Base-by-base conservation (phyloP, 2,113 vertebrate species). In the Carassius carassius region DNA sequence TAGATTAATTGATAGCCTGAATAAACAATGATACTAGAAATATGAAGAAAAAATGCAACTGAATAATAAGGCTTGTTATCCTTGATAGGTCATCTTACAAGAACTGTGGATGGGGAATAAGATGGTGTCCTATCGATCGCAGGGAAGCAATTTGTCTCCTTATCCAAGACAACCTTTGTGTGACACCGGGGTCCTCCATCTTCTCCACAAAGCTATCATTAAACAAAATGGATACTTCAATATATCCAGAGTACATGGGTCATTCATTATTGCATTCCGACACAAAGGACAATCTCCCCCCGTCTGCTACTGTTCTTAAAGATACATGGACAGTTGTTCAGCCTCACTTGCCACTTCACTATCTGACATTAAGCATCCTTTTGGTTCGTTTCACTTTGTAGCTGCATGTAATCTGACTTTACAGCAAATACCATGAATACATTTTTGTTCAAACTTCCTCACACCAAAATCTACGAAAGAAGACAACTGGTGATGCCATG, bases 181-280 rank as follows among this genome's bases (percentile, higher is more conserved):
- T 84, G 86, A 90, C 89, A 84, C 75, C n/a, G 67, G 70, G 29
- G 77, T 74, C 47, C 13, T 82, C n/a, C 72, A 77, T 77, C 85
- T 82, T 75, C 75, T 63, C 37, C 10, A 37, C 65, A 76, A 56
- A 0, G 51, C 67, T 86, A 81, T 54, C 75, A 32, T 70, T 75
- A 83, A 73, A 82, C 83, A 78, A 91, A 79, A 89, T 89, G 90
- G 79, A 84, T 82, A 44, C 90, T 92, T 91, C 21, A 89, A 89
- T 90, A 86, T 60, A 85, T 76, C 49, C 32, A 88, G 74, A 86
- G 41, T 44, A 86, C 76, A 76, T 65, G 16, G 14, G 56, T 67
- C 74, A 83, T 83, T 86, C 37, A 65, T 58, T 74, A 41, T 32
- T 54, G 25, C 54, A 75, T 81, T 49, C 16, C 21, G 16, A 12